Conservation (phyloP, 2,797 vertebrate genomes). For the Tokudaia tokunoshimensis region DNA sequence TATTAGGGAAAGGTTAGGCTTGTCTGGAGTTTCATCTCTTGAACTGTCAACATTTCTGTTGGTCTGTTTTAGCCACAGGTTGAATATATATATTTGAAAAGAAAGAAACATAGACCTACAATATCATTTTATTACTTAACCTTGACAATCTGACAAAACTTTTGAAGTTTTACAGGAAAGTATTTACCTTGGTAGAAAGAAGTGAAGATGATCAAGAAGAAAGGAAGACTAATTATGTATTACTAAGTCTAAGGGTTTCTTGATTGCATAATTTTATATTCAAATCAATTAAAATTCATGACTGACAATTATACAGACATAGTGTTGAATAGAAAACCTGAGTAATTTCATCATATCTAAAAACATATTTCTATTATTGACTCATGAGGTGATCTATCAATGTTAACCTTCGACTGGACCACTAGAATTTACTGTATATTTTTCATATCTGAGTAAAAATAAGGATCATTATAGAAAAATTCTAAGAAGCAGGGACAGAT, state of each 20-base stretch:
- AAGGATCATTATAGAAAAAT: not conserved
- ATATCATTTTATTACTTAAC: not conserved
- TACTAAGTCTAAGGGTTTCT: not conserved
- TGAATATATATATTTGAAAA: not conserved
- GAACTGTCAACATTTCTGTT: not conserved
- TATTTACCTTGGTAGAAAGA: not conserved
- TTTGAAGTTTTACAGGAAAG: not conserved
- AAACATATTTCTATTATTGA: not conserved
- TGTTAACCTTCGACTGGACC: not conserved
- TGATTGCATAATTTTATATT: not conserved
- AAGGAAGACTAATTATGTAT: not conserved
- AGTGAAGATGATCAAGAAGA: not conserved
- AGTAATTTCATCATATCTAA: not conserved
- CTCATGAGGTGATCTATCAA: not conserved
- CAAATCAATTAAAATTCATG: not conserved
- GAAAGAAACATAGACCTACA: not conserved
- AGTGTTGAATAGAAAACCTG: not conserved
- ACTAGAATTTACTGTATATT: not conserved
- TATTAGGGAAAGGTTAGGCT: not conserved
- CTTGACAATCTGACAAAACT: not conserved
- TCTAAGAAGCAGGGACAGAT: not conserved
- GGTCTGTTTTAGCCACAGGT: not conserved
- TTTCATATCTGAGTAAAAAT: not conserved
- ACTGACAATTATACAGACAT: not conserved
- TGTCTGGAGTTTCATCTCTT: not conserved